These are phyloP conservation scores for Epicampocera succincta DNA, from an alignment of 2,888 invertebrate genomes.

Conservation along the genomic window DNA sequence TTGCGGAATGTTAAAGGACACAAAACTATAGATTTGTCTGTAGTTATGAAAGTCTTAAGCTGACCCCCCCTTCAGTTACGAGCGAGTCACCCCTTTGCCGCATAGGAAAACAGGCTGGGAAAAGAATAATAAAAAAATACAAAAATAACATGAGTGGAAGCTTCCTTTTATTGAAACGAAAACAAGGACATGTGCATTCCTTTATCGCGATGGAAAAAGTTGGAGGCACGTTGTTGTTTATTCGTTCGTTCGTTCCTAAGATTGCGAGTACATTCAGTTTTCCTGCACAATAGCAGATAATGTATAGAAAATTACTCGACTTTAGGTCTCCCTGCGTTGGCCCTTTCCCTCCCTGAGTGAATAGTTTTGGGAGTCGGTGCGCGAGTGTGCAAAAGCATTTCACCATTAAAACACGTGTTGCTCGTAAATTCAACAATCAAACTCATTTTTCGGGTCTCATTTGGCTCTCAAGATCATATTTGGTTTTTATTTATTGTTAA, in stretches of 20 bases:
- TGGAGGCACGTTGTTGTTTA: conserved; percentile 54
- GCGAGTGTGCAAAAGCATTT: not conserved
- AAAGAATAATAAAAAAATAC: not conserved
- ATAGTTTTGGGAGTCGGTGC: not conserved
- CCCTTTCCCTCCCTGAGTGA: not conserved
- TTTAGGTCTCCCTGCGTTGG: conserved; percentile 12
- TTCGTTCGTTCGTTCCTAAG: too few relatives aligned
- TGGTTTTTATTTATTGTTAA: conserved; percentile 1
- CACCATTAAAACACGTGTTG: conserved; percentile 48
- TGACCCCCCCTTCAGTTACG: conserved; percentile 3
- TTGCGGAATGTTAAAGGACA: conserved; percentile 18
- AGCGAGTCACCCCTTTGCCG: conserved; percentile 34
- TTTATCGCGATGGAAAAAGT: conserved; percentile 17
- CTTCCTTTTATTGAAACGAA: conserved; percentile 16
- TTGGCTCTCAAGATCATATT: not conserved
- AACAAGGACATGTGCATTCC: conserved; percentile 42
- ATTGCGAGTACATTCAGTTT: conserved; percentile 20
- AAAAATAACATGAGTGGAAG: conserved; percentile 8
- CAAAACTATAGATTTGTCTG: conserved; percentile 16
- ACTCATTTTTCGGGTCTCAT: conserved; percentile 12
- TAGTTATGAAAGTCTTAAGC: conserved; percentile 48
- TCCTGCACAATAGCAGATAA: not conserved
- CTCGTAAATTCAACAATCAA: conserved; percentile 31
- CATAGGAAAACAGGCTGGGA: conserved; percentile 8
- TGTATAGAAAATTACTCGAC: conserved; percentile 1